Base-by-base conservation (phyloP, 92 coral and sea anemone species). In the Meandrina meandrites region DNA sequence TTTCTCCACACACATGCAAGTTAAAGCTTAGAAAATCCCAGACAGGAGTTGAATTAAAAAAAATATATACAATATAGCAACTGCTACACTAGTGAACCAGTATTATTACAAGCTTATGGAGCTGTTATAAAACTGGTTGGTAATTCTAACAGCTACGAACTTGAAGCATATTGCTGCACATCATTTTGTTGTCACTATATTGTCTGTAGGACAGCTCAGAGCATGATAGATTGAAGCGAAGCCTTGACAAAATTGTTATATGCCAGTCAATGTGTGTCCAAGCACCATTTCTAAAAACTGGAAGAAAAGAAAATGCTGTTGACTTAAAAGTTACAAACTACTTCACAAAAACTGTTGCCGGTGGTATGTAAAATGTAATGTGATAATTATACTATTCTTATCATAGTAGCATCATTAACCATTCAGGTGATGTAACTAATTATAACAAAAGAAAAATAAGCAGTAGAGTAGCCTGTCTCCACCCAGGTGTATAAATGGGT, bases 271-370 rank as follows among this genome's bases (percentile, higher is more conserved):
- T n/a, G 98, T 96, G 86, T 96, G 98, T 18, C 90, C 98, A 81
- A 96, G 88, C 27, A 96, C 98, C 98, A 96, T 96, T 90, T 96
- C 98, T 51, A 96, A 91, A 86, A 96, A 96, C 98, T 96, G 92
- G 10, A 83, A 88, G 58, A 53, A 60, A 82, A 79, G 51, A 76
- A 18, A 35, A 50, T 54, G 22, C 60, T 15, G 60, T 15, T 54
- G 10, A 51, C 13, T 51, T 9, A n/a, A n/a, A n/a, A n/a, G n/a
- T n/a, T n/a, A n/a, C n/a, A n/a, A n/a, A n/a, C n/a, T n/a, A n/a
- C n/a, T n/a, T n/a, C n/a, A n/a, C n/a, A n/a, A n/a, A n/a, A n/a
- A n/a, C n/a, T n/a, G n/a, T n/a, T n/a, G n/a, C n/a, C n/a, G n/a
- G n/a, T n/a, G n/a, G n/a, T n/a, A n/a, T n/a, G n/a, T n/a, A n/a